phyloP scores from a whole-genome alignment of 2,113 vertebrate species.

The Urocolius indicus region DNA sequence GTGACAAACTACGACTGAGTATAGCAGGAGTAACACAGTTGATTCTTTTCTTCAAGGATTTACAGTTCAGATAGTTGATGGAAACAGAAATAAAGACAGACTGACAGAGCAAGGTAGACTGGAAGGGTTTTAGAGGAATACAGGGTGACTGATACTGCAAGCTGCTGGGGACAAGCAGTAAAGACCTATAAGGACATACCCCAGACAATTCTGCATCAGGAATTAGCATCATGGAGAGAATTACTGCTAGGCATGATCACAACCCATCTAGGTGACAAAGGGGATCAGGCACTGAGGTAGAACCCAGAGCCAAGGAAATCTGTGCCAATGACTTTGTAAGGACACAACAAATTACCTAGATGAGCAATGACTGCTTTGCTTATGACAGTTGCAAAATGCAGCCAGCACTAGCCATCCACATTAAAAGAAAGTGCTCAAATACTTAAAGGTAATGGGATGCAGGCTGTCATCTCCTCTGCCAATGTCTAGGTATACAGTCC shows the following conservation, averaged over 20 bases:
- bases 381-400: background rate
- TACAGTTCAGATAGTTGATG: background rate
- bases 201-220: background rate
- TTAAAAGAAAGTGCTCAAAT: background rate
- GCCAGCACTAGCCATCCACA: background rate
- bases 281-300: background rate
- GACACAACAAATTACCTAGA: conserved; percentile 12
- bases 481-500: background rate
- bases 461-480: background rate
- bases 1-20: background rate
- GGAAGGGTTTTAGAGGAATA: background rate
- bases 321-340: conserved; percentile 58
- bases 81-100: background rate
- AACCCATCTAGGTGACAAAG: background rate
- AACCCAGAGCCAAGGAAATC: background rate
- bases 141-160: background rate
- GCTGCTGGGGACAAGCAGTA: background rate
- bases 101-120: background rate
- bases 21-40: background rate
- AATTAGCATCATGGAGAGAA: background rate
- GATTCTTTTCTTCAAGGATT: background rate
- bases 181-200: background rate
- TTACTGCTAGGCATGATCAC: background rate
- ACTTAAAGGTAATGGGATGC: background rate
- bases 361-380: background rate